Evolutionary conservation across 1,140 invertebrate species (phyloP), one percentile per base, ranked within the genome.

Genomic region (Aleiodes sp.): DNA sequence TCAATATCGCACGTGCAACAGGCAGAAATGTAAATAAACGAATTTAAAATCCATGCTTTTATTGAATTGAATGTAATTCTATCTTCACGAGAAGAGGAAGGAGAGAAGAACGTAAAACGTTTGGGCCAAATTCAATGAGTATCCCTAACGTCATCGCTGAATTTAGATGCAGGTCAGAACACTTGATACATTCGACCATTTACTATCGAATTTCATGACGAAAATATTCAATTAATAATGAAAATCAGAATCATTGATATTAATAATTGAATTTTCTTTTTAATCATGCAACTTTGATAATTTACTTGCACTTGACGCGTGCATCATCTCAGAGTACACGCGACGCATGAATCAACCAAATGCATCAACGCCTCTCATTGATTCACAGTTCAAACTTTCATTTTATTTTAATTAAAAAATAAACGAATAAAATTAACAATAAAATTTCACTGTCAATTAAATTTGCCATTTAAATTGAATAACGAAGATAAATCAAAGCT

Each of bases 1-100:
- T 21, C 46, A 26, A 31, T 59, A 29, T 59, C 26, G 4, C 56
- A 59, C 56, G 56, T 59, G 56, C 56, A 59, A 59, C 56, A 59
- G 56, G 26, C 56, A 59, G 29, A 16, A 59, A 59, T 31, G 28
- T 59, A 14, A 31, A 59, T 59, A 59, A 59, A 0, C 2, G 16
- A 52, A 6, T 24, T 24, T 4, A 26, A 24, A n/a, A 16, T 43
- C n/a, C n/a, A 3, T 1, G 39, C 14, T 43, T 43, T 43, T 43
- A n/a, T 16, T 35, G 4, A 4, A 4, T 35, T 35, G 10, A 35
- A 10, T 8, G 46, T 4, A 21, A 9, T 52, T 16, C 12, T 6
- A 52, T 21, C n/a, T n/a, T n/a, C n/a, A n/a, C n/a, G n/a, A n/a
- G n/a, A n/a, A n/a, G n/a, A n/a, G n/a, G n/a, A n/a, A n/a, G n/a